Base-by-base conservation (phyloP, 2,113 vertebrate species). In the Cephalophus harveyi region DNA sequence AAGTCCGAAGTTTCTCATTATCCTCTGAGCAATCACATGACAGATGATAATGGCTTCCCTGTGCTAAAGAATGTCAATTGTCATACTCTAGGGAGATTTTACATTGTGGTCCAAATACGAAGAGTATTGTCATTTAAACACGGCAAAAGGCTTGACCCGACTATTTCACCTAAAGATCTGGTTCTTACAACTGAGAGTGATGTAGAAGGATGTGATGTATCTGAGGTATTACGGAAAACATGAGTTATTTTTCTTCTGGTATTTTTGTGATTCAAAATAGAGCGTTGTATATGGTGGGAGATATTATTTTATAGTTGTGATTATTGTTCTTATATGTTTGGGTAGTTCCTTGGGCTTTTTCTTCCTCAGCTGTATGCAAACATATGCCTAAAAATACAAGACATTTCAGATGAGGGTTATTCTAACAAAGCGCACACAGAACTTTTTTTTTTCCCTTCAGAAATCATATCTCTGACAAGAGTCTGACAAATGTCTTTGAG, bases 11-110 rank as follows among this genome's bases (percentile, higher is more conserved):
- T 87, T 83, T 97, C 95, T 94, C 88, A 87, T 98, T 98, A 97
- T 98, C 93, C 98, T 94, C 64, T 93, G 43, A 98, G 90, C 95
- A 93, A 59, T 98, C 96, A 98, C 97, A 93, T 97, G 98, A 97
- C 96, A 98, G 97, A 97, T 98, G 89, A 85, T 91, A 96, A 97
- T 97, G 96, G 84, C 50, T 98, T 48, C 86, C 93, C 76, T 90
- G 85, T 97, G 50, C 81, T 81, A 97, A 93, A 83, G 36, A 79
- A 78, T 94, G 97, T 93, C 93, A 98, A 6, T 50, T 93, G 94
- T 89, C 85, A 97, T 25, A 82, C 74, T 7, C 3, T 23, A 97
- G 36, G 50, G 50, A 97, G 74, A 96, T 91, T 98, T 95, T 91
- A 94, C 12, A 79, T 36, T 59, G 50, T 81, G 96, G 59, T 84